Base-by-base conservation (phyloP, 2,797 vertebrate species). In the Argyrosomus regius region DNA sequence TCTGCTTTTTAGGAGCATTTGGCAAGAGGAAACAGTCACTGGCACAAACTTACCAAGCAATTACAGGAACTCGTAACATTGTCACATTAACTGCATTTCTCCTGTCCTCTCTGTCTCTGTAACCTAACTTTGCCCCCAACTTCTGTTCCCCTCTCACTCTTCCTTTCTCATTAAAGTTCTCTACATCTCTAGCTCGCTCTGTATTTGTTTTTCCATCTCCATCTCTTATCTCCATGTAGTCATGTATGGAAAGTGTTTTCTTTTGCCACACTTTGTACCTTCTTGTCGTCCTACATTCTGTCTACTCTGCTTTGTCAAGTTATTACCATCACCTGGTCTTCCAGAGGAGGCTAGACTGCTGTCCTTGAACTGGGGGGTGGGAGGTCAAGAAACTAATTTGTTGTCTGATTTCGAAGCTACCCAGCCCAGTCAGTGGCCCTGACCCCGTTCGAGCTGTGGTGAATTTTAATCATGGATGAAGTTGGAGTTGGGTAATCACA, bases 351-450 rank as follows among this genome's bases (percentile, higher is more conserved):
- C 75, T 72, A 65, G 22, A 41, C 46, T 31, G 62, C 77, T 89
- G 92, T 93, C 93, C 90, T 94, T 94, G 93, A 94, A 87, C 89
- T 57, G 10, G 64, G 75, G 35, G 67, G 74, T 39, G 35, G 35
- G 35, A 39, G 91, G 86, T 93, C 90, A 90, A 87, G 82, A 94
- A 95, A 91, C 78, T 85, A 90, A 93, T 95, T 93, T 92, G 92
- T 91, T 90, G 87, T 89, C 80, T 92, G 90, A 88, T 93, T 94
- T 91, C 52, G 63, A 86, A 78, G 66, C 79, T 66, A 86, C 86
- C 80, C 68, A 56, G 80, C 71, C 65, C 72, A 85, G 90, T 82
- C 87, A 83, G 49, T 66, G 82, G 68, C 90, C 87, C 76, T 24
- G 76, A 90, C 92, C 88, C 61, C 59, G 52, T 26, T 76, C 0